Evolutionary conservation across 2,113 vertebrate genomes (phyloP).

Genomic region (Haplochromis vanheusdeni): DNA sequence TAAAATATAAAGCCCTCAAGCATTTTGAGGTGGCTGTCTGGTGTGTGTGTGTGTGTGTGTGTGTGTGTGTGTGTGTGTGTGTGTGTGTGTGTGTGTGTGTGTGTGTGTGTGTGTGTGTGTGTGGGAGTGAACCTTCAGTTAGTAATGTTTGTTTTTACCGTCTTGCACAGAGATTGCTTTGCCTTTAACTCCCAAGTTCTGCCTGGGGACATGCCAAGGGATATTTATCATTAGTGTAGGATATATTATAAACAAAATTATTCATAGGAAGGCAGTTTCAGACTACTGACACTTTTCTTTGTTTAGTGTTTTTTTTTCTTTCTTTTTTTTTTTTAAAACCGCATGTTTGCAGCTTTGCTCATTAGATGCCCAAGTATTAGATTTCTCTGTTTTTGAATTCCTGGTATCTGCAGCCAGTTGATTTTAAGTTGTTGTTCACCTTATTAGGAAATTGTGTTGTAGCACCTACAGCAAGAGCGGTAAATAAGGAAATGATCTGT

Average conservation of each 20-base stretch:
- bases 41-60: conserved; percentile 2
- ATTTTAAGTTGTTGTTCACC: not conserved
- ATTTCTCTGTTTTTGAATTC: not conserved
- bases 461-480: not conserved
- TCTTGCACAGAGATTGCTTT: conserved; percentile 59
- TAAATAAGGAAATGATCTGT: conserved; percentile 18
- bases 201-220: conserved; percentile 38
- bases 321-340: not conserved
- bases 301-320: not conserved
- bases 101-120: not conserved
- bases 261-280: not conserved
- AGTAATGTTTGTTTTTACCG: conserved; percentile 58
- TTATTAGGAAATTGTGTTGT: not conserved
- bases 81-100: conserved; percentile 3
- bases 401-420: not conserved
- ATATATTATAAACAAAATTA: conserved; percentile 19
- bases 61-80: not conserved
- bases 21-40: conserved; percentile 65
- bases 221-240: conserved; percentile 42
- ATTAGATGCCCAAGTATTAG: not conserved
- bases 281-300: not conserved
- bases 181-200: conserved; percentile 40
- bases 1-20: conserved; percentile 81
- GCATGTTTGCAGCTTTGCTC: not conserved
- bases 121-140: conserved; percentile 12